Evolutionary conservation across 2,797 vertebrate species (phyloP), one percentile per base, ranked within the genome.

Genomic region (Argentina silus): DNA sequence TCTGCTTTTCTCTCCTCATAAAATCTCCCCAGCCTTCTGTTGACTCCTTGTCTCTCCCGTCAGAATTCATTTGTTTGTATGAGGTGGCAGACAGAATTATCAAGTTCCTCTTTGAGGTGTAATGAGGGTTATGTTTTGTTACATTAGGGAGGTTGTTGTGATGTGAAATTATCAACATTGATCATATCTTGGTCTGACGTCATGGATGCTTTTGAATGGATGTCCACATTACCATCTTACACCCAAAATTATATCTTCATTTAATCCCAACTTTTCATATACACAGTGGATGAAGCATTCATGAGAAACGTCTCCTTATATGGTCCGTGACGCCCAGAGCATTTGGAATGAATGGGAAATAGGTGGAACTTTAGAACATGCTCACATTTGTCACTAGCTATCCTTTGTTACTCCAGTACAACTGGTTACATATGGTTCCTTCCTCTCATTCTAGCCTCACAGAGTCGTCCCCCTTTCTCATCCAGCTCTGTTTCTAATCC

Each of bases 311-410:
- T 59, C 10, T 27, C 2, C 12, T 27, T 59, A 27, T 27, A 59
- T 59, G 56, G 19, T 11, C 6, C 3, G 21, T 19, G 21, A 27
- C 14, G 51, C 5, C 56, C 56, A 27, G 17, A 59, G 10, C 8
- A 59, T 59, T 17, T 59, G 56, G 56, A 59, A 59, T 23, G 56
- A 59, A 59, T 59, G 56, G 56, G 3, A 27, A 59, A 59, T 23
- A 27, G 21, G 10, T 23, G 56, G 21, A 59, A 11, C 19, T 57
- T 19, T 6, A 10, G 55, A 57, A 59, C 56, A 59, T 11, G 3
- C 17, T 59, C 56, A 59, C 19, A 59, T 59, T 59, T 59, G 17
- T 59, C 56, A 10, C 56, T 23, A 21, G 56, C 23, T 23, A 59
- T 27, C 10, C 21, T 10, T 27, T 10, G 11, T 27, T 19, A 19